Percentiles rank a stretch among this genome's conserved stretches.
These are phyloP conservation scores for Listronotus bonariensis DNA, from an alignment of 1,140 invertebrate genomes.

Conservation along the genomic window DNA sequence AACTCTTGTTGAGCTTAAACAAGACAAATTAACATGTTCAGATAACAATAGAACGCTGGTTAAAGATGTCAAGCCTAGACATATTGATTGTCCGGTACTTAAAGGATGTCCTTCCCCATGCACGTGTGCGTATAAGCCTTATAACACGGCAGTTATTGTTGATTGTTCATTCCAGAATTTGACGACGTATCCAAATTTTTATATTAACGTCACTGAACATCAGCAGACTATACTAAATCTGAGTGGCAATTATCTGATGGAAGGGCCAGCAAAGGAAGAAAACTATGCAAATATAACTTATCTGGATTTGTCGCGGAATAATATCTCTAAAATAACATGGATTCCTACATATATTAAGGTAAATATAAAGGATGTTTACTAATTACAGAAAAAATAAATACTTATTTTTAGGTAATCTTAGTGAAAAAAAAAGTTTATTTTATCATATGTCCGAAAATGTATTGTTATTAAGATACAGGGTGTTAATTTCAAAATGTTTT, in stretches of 20 bases:
- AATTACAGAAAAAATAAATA: too few species aligned
- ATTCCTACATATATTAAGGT: constrained; percentile 41
- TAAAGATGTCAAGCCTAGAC: constrained; percentile 20
- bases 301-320: constrained; percentile 42
- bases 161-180: constrained; percentile 36
- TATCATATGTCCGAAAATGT: too few species aligned
- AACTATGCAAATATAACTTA: constrained; percentile 35
- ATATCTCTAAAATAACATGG: constrained; percentile 36
- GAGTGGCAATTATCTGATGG: constrained; percentile 11
- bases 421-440: too few species aligned
- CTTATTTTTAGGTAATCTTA: too few species aligned
- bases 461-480: too few species aligned
- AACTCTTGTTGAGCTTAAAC: constrained; percentile 23
- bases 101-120: constrained; percentile 37
- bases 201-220: not conserved
- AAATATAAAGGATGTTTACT: too few species aligned
- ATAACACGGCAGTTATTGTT: constrained; percentile 25
- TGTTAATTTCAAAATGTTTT: too few species aligned
- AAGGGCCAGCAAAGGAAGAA: constrained; percentile 6
- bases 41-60: constrained; percentile 2
- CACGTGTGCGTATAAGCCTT: constrained; percentile 26
- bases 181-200: constrained; percentile 20
- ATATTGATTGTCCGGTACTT: constrained; percentile 26
- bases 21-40: constrained; percentile 28
- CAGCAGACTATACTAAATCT: constrained; percentile 30